Conservation (phyloP, 2,888 invertebrate genomes). For the Polydrusus pterygomalis region DNA sequence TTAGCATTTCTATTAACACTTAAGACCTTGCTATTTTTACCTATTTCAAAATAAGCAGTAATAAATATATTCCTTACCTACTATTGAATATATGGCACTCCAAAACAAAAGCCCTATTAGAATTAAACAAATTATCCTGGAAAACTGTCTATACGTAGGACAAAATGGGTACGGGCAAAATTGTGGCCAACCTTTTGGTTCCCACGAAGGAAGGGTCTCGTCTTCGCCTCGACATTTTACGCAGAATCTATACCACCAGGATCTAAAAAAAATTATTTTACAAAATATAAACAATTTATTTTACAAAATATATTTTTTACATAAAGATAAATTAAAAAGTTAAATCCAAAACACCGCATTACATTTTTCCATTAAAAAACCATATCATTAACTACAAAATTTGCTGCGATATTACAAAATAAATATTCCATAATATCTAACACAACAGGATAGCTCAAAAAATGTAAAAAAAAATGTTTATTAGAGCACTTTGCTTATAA, state of each 20-base stretch:
- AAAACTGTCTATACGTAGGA: constrained; percentile 87
- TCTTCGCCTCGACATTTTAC: constrained; percentile 83
- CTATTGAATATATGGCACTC: constrained; percentile 76
- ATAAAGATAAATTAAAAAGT: too few relatives aligned
- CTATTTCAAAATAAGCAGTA: too few relatives aligned
- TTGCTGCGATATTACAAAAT: too few relatives aligned
- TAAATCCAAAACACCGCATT: too few relatives aligned
- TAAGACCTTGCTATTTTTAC: too few relatives aligned
- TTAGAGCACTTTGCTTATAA: too few relatives aligned
- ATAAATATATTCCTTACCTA: constrained; percentile 37
- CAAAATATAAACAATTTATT: background rate
- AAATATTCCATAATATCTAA: too few relatives aligned
- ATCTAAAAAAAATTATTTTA: constrained; percentile 74
- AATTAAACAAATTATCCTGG: constrained; percentile 82
- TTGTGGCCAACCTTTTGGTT: constrained; percentile 86
- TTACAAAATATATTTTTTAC: too few relatives aligned
- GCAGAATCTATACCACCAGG: constrained; percentile 90
- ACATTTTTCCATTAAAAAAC: too few relatives aligned
- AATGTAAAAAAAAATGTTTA: too few relatives aligned
- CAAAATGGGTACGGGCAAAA: constrained; percentile 90
- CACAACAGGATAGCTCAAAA: too few relatives aligned
- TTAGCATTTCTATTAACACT: background rate
- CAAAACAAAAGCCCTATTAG: constrained; percentile 84
- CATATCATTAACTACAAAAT: too few relatives aligned
- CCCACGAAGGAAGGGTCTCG: constrained; percentile 82